Base-by-base conservation (phyloP, 2,888 invertebrate genomes). In the Meliscaeva auricollis region DNA sequence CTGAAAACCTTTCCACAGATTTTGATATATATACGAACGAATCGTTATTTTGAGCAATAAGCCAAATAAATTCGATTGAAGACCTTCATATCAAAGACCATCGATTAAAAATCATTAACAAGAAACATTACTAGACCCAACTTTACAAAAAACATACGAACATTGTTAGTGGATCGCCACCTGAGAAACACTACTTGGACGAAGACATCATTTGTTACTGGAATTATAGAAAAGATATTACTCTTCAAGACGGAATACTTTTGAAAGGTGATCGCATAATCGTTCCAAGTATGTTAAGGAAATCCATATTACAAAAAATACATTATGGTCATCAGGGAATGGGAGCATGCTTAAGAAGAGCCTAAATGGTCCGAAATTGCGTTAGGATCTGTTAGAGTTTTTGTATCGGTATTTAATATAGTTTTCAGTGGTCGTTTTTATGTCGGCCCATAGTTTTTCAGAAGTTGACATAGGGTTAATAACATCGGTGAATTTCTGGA, bases 261-360 rank as follows among this genome's bases (percentile, higher is more conserved):
- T 32, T 54, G n/a, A 54, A 54, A 54, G 54, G 32, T 9, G 54
- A 54, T 54, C 54, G 54, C 54, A 54, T 54, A 54, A 54, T 54
- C 54, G 13, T 54, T 30, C 56, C 56, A 56, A 56, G n/a, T 30
- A 56, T 32, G 32, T 56, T 56, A 15, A 32, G 52, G 9, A 52
- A n/a, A n/a, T n/a, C n/a, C n/a, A n/a, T n/a, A n/a, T n/a, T n/a
- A n/a, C n/a, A n/a, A n/a, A n/a, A n/a, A 52, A 52, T 52, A 32
- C 32, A 32, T 32, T 32, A 32, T 32, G 32, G 7, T 4, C 32
- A 32, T 32, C 32, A 32, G 32, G 32, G 32, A 32, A 32, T 32
- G 7, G 32, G 32, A 6, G 32, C 32, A 32, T 7, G 32, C 32
- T 32, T 32, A 32, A 32, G 32, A 32, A 32, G 32, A 32, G 77